Evolutionary conservation across 2,113 vertebrate genomes (phyloP).

Genomic region (Nansenia antarctica): DNA sequence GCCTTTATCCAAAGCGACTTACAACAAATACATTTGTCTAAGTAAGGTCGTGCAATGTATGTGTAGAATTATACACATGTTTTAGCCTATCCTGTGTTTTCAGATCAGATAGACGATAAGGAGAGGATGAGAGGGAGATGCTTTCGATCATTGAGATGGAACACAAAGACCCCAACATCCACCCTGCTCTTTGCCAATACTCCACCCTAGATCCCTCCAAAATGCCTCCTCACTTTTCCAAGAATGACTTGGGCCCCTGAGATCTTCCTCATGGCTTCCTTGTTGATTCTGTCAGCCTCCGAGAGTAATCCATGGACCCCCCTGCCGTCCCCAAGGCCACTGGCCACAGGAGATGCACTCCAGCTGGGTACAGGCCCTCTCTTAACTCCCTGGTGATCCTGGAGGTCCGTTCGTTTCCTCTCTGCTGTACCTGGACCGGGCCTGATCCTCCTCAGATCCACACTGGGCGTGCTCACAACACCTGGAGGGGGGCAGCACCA

Average conservation of each 20-base stretch:
- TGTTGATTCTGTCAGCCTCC: constrained; percentile 73
- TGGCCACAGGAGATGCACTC: constrained; percentile 48
- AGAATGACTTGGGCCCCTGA: constrained; percentile 47
- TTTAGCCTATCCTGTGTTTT: no score
- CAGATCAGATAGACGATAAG: no score
- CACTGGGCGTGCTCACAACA: constrained; percentile 41
- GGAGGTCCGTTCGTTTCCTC: constrained; percentile 61
- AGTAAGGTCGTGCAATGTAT: no score
- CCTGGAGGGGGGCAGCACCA: constrained; percentile 48
- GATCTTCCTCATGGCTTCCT: constrained; percentile 77
- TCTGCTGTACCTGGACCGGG: constrained; percentile 27
- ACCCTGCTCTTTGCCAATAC: background rate
- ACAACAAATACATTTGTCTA: no score
- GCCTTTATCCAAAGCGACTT: no score
- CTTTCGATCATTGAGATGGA: background rate
- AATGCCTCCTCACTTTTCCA: constrained; percentile 54
- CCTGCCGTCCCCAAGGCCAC: constrained; percentile 51
- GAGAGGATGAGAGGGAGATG: background rate
- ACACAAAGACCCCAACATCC: background rate
- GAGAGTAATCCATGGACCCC: constrained; percentile 61
- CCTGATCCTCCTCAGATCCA: constrained; percentile 66
- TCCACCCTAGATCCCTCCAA: background rate
- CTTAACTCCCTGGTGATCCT: constrained; percentile 65
- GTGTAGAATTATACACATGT: no score
- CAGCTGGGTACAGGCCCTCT: constrained; percentile 60